These are phyloP conservation scores for Sprattus sprattus DNA, from an alignment of 2,113 vertebrate species.

Conservation along the genomic window DNA sequence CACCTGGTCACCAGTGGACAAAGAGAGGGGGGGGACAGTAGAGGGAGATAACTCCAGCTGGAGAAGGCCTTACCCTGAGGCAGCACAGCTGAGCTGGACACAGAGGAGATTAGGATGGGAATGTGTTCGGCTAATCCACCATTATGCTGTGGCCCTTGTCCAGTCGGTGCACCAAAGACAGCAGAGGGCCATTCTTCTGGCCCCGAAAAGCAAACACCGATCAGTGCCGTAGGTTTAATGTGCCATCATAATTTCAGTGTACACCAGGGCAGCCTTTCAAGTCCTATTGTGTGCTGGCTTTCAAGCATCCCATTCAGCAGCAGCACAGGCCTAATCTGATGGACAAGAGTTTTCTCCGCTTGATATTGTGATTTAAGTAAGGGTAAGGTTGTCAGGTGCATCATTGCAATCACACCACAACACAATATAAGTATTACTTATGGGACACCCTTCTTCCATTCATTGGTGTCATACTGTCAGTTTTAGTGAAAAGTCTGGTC, in stretches of 20 bases:
- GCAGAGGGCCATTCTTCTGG: slow-evolving; percentile 59
- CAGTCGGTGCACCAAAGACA: slow-evolving; percentile 53
- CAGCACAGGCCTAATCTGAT: neutral
- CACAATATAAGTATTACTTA: too few relatives aligned
- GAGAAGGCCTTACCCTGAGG: slow-evolving; percentile 48
- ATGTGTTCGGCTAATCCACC: slow-evolving; percentile 67
- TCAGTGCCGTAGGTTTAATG: neutral
- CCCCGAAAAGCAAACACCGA: slow-evolving; percentile 48
- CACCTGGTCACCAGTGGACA: slow-evolving; percentile 14
- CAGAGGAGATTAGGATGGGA: slow-evolving; percentile 63
- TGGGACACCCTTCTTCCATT: neutral
- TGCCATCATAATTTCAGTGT: neutral
- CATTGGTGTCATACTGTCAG: neutral
- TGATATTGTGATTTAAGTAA: too few relatives aligned
- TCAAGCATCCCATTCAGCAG: neutral
- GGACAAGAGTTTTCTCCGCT: neutral
- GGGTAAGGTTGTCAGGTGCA: too few relatives aligned
- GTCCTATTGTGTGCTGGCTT: neutral
- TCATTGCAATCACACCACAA: too few relatives aligned
- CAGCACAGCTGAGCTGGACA: slow-evolving; percentile 60
- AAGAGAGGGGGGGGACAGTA: neutral
- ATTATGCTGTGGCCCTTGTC: slow-evolving; percentile 50
- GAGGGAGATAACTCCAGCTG: slow-evolving; percentile 29
- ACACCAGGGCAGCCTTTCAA: neutral
- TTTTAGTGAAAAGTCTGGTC: neutral